Base-by-base conservation (phyloP, 64 coral and sea anemone species). In the Orbicella faveolata region DNA sequence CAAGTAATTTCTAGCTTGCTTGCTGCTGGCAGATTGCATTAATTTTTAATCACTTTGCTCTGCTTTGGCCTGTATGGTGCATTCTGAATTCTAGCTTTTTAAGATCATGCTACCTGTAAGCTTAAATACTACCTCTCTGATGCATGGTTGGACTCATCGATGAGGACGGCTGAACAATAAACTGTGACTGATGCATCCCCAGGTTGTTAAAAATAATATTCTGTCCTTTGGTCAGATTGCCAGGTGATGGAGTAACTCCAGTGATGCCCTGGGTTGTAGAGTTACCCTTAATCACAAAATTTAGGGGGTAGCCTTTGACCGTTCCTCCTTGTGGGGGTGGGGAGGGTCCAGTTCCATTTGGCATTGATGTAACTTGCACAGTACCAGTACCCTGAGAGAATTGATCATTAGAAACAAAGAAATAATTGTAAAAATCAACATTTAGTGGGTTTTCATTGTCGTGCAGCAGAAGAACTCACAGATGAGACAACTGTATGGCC, bases 211-310 rank as follows among this genome's bases (percentile, higher is more conserved):
- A 96, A 15, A 96, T 86, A 44, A 96, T 26, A 84, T 89, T 96
- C 53, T 91, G 91, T 88, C 91, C 95, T 80, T 96, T 96, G 61
- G 68, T 82, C 17, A 93, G 77, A 79, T 83, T 88, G 1, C 63
- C 72, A 67, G 89, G 75, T 30, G 90, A 74, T 72, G 81, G 67
- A 68, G 92, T 78, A 13, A 88, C 68, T 26, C 72, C 79, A 35
- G 81, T 80, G 20, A 66, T 12, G 8, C 61, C 66, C 73, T 93
- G 80, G 0, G 69, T 93, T 36, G 87, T 68, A 18, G 87, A 84
- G 64, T 84, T 93, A 44, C 94, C 94, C 72, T 96, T 92, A 18
- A 96, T 96, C 52, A 96, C 95, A 96, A 96, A 96, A 79, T 92
- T 96, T n/a, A 96, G 72, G 52, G 95, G 95, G 73, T 90, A 96